Evolutionary conservation across 2,888 invertebrate genomes (phyloP), one percentile per base, ranked within the genome.

Genomic region (Cephus pygmeus): DNA sequence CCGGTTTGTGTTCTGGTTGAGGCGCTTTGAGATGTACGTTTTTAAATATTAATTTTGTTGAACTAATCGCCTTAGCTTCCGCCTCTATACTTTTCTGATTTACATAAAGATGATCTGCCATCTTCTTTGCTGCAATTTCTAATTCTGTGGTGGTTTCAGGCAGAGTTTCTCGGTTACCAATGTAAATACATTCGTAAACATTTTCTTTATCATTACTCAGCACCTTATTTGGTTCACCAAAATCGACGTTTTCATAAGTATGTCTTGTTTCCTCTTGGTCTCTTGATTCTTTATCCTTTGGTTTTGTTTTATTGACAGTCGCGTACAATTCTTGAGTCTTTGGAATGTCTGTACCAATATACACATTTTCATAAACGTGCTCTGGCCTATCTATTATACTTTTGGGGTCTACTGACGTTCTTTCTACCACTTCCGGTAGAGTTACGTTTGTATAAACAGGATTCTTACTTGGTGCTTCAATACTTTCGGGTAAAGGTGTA

Each of bases 321-420:
- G 75, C n/a, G 36, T 80, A 80, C 69, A 81, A 79, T 56, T 86
- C 83, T 56, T 81, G 82, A 69, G 82, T 77, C 34, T 83, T 86
- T 12, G 84, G 84, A 78, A 85, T 83, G 77, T 87, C 86, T n/a
- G 83, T 83, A 12, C 84, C 87, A 73, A 88, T 84, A 71, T 85
- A 84, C 23, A 88, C 85, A 81, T 89, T 89, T 79, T 89, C 88
- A 78, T 89, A 88, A 23, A 87, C 86, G 79, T 86, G 87, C 33
- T 86, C 86, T 30, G 84, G 78, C 34, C 84, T 83, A 68, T 86
- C 84, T 11, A 79, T 78, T 75, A 83, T 81, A 74, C 77, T 82
- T 75, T 81, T 82, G 12, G 76, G 69, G 4, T 76, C 79, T 31
- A 33, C 31, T 35, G 69, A 35, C 34, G 73, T 78, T 34, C 78